phyloP scores from a whole-genome alignment of 2,113 vertebrate species.

The Microtus ochrogaster region DNA sequence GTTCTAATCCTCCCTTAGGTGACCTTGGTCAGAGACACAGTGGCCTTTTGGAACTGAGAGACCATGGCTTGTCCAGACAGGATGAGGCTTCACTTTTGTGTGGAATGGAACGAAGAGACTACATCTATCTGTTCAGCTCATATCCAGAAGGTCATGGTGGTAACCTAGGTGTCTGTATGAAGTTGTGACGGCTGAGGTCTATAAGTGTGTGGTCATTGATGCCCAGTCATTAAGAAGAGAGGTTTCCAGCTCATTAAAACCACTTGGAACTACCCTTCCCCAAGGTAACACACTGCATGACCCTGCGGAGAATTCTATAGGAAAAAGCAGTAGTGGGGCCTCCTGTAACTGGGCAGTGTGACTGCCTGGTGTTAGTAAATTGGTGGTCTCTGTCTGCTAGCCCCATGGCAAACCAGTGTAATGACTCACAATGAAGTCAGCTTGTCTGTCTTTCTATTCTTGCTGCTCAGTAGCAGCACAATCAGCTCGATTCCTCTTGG shows the following conservation, averaged over 20 bases:
- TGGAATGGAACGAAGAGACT: neutral
- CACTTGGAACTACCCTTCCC: no score
- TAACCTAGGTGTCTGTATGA: neutral
- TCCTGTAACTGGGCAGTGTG: neutral
- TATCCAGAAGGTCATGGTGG: rapidly evolving
- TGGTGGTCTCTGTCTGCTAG: neutral
- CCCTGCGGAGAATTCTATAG: rapidly evolving
- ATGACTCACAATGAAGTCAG: rapidly evolving
- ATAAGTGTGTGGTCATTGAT: rapidly evolving
- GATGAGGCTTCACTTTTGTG: rapidly evolving
- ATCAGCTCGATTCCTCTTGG: neutral
- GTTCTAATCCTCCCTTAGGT: no score
- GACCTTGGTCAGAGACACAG: no score
- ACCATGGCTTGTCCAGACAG: neutral
- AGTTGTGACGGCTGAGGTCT: neutral
- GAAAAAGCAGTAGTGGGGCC: neutral
- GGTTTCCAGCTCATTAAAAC: neutral
- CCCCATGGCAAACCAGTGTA: neutral
- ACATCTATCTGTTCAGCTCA: neutral
- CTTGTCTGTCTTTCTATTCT: neutral
- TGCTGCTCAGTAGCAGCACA: neutral
- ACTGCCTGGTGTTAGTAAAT: no score
- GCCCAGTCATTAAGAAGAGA: rapidly evolving
- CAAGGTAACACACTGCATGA: rapidly evolving
- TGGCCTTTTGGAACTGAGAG: neutral